phyloP scores from a whole-genome alignment of 2,888 invertebrate genomes.

The Andrena dorsata region DNA sequence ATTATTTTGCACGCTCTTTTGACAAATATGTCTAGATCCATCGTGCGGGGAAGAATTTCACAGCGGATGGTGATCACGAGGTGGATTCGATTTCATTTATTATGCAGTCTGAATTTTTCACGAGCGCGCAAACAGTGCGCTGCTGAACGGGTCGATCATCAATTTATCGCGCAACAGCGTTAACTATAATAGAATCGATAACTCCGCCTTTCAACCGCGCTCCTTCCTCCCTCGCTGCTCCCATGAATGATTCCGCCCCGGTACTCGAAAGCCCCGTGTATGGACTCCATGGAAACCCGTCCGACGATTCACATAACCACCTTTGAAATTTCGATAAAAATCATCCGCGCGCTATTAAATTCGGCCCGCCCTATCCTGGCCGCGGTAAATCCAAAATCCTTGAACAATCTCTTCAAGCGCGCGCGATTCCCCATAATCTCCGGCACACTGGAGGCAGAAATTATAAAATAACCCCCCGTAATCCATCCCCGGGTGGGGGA shows the following conservation, averaged over 20 bases:
- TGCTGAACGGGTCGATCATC: slow-evolving; percentile 14
- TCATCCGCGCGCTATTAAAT: not conserved
- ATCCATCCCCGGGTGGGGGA: slow-evolving; percentile 10
- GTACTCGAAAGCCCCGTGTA: slow-evolving; percentile 12
- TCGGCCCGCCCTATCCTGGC: not conserved
- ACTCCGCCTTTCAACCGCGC: slow-evolving; percentile 48
- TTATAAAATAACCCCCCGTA: slow-evolving; percentile 1
- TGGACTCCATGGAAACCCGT: not conserved
- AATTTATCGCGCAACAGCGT: slow-evolving; percentile 28
- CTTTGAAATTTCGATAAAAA: not conserved
- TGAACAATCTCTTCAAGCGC: not conserved
- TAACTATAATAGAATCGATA: slow-evolving; percentile 44
- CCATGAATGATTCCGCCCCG: slow-evolving; percentile 6
- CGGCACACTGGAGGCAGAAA: not conserved
- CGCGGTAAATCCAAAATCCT: not conserved
- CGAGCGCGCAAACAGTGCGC: slow-evolving; percentile 16
- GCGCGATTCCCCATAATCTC: slow-evolving; percentile 11
- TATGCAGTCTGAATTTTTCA: slow-evolving; percentile 38
- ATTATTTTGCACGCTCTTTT: slow-evolving; percentile 5
- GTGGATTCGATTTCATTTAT: slow-evolving; percentile 26
- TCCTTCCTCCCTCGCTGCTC: slow-evolving; percentile 9
- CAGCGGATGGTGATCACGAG: slow-evolving; percentile 9
- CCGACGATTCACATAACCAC: slow-evolving; percentile 13
- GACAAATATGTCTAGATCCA: no score
- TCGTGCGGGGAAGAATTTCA: not conserved